Evolutionary conservation across 2,888 invertebrate genomes (phyloP).

Genomic region (Troides aeacus): DNA sequence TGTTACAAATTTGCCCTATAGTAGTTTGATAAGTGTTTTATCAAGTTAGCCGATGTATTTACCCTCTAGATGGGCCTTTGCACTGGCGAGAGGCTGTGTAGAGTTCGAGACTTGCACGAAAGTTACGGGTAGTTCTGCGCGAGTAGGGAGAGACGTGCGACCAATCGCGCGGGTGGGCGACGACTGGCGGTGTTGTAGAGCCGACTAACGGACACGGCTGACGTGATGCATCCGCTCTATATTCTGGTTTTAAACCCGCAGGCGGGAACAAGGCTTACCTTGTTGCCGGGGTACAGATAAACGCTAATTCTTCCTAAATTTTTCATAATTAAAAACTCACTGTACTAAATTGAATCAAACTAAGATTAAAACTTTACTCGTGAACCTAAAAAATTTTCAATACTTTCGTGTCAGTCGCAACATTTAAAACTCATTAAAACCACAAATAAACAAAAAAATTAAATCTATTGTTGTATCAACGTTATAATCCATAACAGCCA

Average conservation of each 20-base stretch:
- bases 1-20: background rate
- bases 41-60: slow-evolving; percentile 15
- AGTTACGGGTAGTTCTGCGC: slow-evolving; percentile 58
- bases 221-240: slow-evolving; percentile 14
- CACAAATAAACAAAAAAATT: no score
- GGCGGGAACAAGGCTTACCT: background rate
- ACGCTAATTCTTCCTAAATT: no score
- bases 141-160: slow-evolving; percentile 46
- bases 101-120: slow-evolving; percentile 59
- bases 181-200: slow-evolving; percentile 39
- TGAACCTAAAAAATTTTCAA: no score
- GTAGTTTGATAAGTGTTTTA: slow-evolving; percentile 14
- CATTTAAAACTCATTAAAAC: no score
- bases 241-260: background rate
- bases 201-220: background rate
- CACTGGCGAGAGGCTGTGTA: slow-evolving; percentile 40
- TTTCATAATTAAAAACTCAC: no score
- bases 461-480: no score
- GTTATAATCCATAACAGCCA: no score
- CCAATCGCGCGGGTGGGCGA: slow-evolving; percentile 52
- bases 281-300: background rate
- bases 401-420: no score
- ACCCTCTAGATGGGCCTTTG: slow-evolving; percentile 28
- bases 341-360: no score
- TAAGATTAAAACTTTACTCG: no score